phyloP scores from a whole-genome alignment of 35 echinoderm and acorn worm species.

The Apostichopus californicus region DNA sequence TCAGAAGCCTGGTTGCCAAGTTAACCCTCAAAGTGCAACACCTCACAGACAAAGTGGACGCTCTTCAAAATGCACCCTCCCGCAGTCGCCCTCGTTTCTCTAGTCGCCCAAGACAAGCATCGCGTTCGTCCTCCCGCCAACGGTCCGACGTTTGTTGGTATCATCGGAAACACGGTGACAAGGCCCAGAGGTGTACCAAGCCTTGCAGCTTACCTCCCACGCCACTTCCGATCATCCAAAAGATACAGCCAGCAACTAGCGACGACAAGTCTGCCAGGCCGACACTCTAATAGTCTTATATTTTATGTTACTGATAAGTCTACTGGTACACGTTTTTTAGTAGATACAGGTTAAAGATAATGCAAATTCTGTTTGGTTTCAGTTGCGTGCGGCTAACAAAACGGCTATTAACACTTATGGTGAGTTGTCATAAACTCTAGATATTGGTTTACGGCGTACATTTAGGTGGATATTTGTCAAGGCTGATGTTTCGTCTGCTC shows the following conservation, averaged over 20 bases:
- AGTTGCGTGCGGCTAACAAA: constrained; percentile 12
- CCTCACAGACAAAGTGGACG: not conserved
- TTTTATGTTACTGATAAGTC: constrained; percentile 29
- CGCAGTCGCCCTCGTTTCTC: not conserved
- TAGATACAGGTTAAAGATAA: constrained; percentile 32
- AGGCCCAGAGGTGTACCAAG: not conserved
- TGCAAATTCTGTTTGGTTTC: not conserved
- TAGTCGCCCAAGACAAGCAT: no score
- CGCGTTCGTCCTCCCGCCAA: not conserved
- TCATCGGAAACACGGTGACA: not conserved
- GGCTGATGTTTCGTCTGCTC: constrained; percentile 49
- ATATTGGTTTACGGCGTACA: constrained; percentile 1
- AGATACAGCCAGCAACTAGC: not conserved
- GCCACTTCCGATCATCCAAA: no score
- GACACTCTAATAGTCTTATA: constrained; percentile 8
- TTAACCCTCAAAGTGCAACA: not conserved
- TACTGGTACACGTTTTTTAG: constrained; percentile 18
- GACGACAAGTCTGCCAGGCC: not conserved
- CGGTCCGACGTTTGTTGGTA: not conserved
- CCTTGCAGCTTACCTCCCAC: not conserved
- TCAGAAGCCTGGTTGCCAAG: not conserved
- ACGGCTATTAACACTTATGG: not conserved
- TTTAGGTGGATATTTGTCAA: constrained; percentile 44
- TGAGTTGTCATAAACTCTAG: constrained; percentile 13
- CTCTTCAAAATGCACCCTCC: not conserved